Evolutionary conservation across 2,797 vertebrate genomes (phyloP).

Genomic region (Coilia nasus): DNA sequence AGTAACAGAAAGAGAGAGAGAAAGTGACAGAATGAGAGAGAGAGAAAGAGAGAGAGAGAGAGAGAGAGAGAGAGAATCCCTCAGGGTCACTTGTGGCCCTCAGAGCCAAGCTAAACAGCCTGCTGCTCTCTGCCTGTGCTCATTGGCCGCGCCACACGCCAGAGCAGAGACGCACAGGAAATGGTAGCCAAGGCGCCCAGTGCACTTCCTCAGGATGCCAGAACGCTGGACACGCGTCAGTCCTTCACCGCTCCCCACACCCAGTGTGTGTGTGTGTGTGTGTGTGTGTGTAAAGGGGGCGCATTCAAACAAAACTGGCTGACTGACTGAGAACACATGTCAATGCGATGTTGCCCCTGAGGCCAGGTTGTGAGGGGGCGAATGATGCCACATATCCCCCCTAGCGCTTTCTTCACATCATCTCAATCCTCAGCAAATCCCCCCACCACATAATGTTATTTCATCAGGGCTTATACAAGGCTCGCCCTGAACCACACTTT

Average conservation of each 20-base stretch:
- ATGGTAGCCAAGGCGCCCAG: constrained; percentile 56
- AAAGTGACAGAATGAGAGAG: neutral
- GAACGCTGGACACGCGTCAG: neutral
- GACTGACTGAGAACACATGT: neutral
- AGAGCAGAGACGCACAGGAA: constrained; percentile 42
- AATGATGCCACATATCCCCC: neutral
- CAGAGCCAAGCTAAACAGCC: constrained; percentile 65
- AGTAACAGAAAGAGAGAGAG: no score
- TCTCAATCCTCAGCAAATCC: neutral
- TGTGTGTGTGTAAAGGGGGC: neutral
- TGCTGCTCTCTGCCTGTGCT: constrained; percentile 48
- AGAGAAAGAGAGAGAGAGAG: neutral
- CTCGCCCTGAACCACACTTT: neutral
- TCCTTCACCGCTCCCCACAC: neutral
- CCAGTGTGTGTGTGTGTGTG: neutral
- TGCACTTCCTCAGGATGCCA: constrained; percentile 43
- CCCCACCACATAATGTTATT: neutral
- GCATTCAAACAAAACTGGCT: neutral
- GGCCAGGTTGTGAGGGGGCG: neutral
- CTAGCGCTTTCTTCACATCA: neutral
- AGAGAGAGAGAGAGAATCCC: constrained; percentile 31
- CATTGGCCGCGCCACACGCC: constrained; percentile 40
- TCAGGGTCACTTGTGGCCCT: constrained; percentile 57
- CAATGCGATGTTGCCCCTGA: neutral
- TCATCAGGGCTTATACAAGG: neutral